Evolutionary conservation across 2,797 vertebrate species (phyloP), one percentile per base, ranked within the genome.

Genomic region (Adelosebastes latens): DNA sequence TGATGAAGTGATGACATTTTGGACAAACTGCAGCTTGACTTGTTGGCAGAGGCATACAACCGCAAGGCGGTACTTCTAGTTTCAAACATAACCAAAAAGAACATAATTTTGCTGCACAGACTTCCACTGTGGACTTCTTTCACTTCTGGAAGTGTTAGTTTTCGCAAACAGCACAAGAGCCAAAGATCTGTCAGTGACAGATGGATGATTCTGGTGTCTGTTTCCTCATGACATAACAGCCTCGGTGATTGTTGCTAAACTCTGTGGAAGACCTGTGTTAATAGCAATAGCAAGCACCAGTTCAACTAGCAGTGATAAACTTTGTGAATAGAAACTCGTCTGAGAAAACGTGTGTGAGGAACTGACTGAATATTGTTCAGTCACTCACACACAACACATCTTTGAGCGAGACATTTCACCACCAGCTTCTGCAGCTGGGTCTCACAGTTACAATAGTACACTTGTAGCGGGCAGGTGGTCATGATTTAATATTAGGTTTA

Each of bases 361-460:
- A 39, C 52, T 79, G 65, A 46, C 14, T 25, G 24, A n/a, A 58
- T 63, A 73, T 81, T 74, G 63, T 22, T 29, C 63, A 22, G 39
- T 64, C 60, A 71, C 27, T 59, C 72, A 70, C 18, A 53, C 11
- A 49, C 2, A 72, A 84, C 25, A 14, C 11, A 22, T 66, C 34
- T 42, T 9, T 20, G n/a, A 64, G 24, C 31, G 18, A 32, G 61
- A 42, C 22, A 49, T 67, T 61, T 66, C 39, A 42, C 16, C 62
- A 75, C 36, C 65, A 68, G 22, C 74, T 29, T 53, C 36, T 77
- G 77, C 80, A 75, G 65, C 76, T 82, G 82, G 22, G 53, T 58
- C 71, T 60, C 25, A 14, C 14, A 52, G 25, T 22, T 39, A 52
- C 25, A 31, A 7, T 20, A 20, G 10, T 10, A 49, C 10, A 18